Conservation (phyloP, 2,888 invertebrate genomes). For the Trachelus stipa region DNA sequence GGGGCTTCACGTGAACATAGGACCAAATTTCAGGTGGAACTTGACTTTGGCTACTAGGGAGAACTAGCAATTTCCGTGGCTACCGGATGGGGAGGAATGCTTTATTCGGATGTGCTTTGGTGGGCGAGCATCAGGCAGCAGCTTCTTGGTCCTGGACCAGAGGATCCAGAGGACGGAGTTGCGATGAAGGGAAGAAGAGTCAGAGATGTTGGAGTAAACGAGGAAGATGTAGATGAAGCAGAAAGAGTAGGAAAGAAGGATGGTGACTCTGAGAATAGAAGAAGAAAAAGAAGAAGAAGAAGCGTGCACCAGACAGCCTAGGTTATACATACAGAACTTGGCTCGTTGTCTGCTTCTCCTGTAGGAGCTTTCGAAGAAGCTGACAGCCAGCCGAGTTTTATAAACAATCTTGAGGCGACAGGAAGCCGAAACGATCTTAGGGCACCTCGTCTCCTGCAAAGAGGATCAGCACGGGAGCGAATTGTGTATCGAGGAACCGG, state of each 20-base stretch:
- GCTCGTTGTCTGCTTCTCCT: conserved; percentile 47
- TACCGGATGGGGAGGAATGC: no score
- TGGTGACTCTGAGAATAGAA: conserved; percentile 38
- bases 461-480: conserved; percentile 47
- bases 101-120: no score
- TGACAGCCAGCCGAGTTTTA: conserved; percentile 55
- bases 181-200: neutral
- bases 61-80: no score
- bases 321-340: conserved; percentile 54
- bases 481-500: conserved; percentile 32
- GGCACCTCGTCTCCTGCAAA: conserved; percentile 28
- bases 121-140: no score
- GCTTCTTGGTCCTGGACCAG: no score
- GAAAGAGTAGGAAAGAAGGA: neutral
- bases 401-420: conserved; percentile 51
- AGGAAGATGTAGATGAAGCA: neutral
- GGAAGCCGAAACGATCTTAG: conserved; percentile 25
- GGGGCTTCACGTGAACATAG: no score
- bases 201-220: neutral
- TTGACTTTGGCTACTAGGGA: no score
- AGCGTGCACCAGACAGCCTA: conserved; percentile 53
- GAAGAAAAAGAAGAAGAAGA: conserved; percentile 31
- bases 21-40: no score
- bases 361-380: conserved; percentile 38
- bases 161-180: neutral